Evolutionary conservation across 2,888 invertebrate genomes (phyloP), one percentile per base, ranked within the genome.

Genomic region (Thera obeliscata): DNA sequence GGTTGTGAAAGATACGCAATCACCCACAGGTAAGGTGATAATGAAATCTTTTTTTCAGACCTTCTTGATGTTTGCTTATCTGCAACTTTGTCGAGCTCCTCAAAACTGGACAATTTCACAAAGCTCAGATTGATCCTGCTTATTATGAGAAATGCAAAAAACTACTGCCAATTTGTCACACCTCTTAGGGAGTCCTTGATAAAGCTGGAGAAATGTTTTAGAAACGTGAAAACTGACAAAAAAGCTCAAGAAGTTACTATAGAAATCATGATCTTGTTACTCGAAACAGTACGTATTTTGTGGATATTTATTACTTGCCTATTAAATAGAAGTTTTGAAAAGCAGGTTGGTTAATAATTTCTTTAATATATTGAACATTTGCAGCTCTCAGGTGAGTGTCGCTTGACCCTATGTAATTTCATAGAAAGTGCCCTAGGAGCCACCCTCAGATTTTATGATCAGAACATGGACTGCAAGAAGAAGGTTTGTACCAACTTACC

Each of bases 321-420:
- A 41, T 41, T 41, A 22, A 22, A 22, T 22, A 22, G 22, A 22
- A 22, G 22, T 22, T 38, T 38, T 38, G 38, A 38, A 38, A 6
- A 38, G 38, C 6, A 38, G 4, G 3, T 38, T 5, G 38, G 48
- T 48, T 22, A 22, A 22, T 22, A 48, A 3, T 5, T 50, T 5
- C 50, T 22, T 22, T 6, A 50, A 4, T 1, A 22, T 22, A 2
- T 50, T 50, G 2, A 8, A 50, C 7, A 55, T 46, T 61, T 66
- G 35, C 86, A 95, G 93, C 82, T 95, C 22, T 93, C 91, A 43
- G 81, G 87, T 8, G 95, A 95, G 76, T 88, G 90, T 67, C 90
- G 94, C 22, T 79, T 91, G 58, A 84, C 90, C 2, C 80, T 95
- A 69, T 95, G 95, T 74, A 87, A 90, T 72, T 95, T 95, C 75